Conservation (phyloP, 2,888 invertebrate genomes). For the Cistogaster globosa region DNA sequence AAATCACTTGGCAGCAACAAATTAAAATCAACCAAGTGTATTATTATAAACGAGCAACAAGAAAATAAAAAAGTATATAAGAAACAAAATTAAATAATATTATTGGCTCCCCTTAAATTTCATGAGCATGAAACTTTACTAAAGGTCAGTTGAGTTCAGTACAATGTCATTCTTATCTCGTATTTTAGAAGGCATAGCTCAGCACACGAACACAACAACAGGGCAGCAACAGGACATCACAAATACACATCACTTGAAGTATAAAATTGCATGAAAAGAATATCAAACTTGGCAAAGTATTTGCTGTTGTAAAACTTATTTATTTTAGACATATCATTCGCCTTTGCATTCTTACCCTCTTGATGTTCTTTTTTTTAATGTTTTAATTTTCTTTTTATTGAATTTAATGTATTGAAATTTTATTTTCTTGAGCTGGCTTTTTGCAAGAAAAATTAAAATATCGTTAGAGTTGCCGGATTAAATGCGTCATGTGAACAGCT, state of each 20-base stretch:
- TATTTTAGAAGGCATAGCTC: neutral
- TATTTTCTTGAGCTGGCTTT: neutral
- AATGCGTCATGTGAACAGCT: too few species aligned
- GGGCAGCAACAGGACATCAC: neutral
- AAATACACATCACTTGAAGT: neutral
- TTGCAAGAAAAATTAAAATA: neutral
- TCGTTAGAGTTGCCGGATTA: neutral
- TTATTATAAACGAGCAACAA: slow-evolving; percentile 69
- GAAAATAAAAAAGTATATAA: neutral
- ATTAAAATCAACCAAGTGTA: slow-evolving; percentile 66
- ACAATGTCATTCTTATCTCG: neutral
- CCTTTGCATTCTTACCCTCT: neutral
- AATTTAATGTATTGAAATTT: neutral
- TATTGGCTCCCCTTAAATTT: neutral
- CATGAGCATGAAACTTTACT: too few species aligned
- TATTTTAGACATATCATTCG: neutral
- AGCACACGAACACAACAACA: neutral
- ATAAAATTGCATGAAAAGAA: neutral
- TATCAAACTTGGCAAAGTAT: neutral
- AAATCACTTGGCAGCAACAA: slow-evolving; percentile 55
- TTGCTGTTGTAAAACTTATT: neutral
- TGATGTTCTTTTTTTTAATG: neutral
- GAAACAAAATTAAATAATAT: slow-evolving; percentile 20
- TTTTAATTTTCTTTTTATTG: neutral
- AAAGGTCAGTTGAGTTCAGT: neutral